A percentile compares a stretch with the other conserved stretches of the same genome.
These are phyloP conservation scores for Pongo abelii DNA, from an alignment of 2,113 vertebrate genomes.

Conservation along the genomic window DNA sequence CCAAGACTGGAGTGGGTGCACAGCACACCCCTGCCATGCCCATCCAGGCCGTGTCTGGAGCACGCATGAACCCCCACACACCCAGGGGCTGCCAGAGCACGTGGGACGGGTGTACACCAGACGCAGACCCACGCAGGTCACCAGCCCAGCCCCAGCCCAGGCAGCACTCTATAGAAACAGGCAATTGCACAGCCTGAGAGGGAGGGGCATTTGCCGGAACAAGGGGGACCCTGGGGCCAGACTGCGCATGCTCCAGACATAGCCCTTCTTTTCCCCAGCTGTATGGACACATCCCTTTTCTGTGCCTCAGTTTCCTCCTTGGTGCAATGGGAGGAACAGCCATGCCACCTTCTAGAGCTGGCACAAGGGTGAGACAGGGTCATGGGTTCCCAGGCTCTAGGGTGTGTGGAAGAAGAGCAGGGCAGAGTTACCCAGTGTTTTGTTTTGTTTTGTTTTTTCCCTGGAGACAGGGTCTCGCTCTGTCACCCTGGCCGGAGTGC, in stretches of 20 bases:
- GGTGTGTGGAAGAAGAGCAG: too few relatives aligned
- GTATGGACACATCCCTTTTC: not conserved
- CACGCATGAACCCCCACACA: not conserved
- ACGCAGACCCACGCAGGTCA: accelerated
- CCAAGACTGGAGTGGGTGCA: not conserved
- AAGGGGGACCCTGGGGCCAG: not conserved
- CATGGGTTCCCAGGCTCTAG: accelerated
- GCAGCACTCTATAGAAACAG: not conserved
- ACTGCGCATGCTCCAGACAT: accelerated
- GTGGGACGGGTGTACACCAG: not conserved
- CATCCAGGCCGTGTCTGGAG: not conserved
- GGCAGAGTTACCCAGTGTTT: not conserved
- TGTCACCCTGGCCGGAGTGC: too few relatives aligned
- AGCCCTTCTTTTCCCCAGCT: accelerated
- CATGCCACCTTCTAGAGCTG: accelerated
- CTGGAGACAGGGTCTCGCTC: too few relatives aligned
- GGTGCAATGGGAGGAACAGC: not conserved
- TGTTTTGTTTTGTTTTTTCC: too few relatives aligned
- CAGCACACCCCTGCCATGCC: too few relatives aligned
- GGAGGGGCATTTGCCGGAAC: not conserved
- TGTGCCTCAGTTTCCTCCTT: not conserved
- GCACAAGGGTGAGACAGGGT: too few relatives aligned
- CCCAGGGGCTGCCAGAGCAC: accelerated
- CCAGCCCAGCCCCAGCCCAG: not conserved
- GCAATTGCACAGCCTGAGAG: not conserved